A percentile compares a stretch with the other conserved stretches of the same genome.
Evolutionary conservation across 1,140 invertebrate species (phyloP).

Genomic region (Medauroidea extradentata): DNA sequence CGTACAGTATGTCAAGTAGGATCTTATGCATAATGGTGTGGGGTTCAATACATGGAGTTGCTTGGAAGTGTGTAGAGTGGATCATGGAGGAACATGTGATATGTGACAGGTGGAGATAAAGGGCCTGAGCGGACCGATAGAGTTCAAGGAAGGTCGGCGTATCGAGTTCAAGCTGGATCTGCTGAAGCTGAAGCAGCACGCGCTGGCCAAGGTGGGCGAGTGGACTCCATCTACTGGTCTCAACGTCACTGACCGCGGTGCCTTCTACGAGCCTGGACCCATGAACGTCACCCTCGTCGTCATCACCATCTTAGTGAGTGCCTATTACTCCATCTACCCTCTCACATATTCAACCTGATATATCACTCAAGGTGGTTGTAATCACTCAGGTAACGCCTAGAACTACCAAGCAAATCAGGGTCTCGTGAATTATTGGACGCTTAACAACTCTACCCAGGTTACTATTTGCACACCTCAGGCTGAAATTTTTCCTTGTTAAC

Average conservation of each 20-base stretch:
- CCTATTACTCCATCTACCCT: not conserved
- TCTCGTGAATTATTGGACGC: too few species aligned
- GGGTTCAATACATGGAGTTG: too few species aligned
- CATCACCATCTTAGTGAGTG: conserved; percentile 61
- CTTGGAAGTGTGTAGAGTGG: too few species aligned
- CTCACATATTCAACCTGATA: too few species aligned
- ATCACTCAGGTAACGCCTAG: too few species aligned
- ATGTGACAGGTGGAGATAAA: conserved; percentile 66
- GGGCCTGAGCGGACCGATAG: conserved; percentile 70
- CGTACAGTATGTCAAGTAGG: too few species aligned
- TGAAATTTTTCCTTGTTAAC: too few species aligned
- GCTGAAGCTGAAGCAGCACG: conserved; percentile 68
- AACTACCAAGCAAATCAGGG: too few species aligned
- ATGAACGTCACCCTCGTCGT: conserved; percentile 61
- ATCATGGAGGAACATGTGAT: not conserved
- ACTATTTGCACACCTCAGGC: too few species aligned
- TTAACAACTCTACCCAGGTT: too few species aligned
- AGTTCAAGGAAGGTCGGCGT: conserved; percentile 71
- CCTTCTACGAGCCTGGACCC: conserved; percentile 54
- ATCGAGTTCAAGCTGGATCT: conserved; percentile 71
- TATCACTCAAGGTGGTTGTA: too few species aligned
- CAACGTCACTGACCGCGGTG: conserved; percentile 55
- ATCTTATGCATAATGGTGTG: too few species aligned
- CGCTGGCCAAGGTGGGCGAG: conserved; percentile 63
- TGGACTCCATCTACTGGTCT: conserved; percentile 53